Conservation (phyloP, 2,888 invertebrate genomes). For the Epinotia demarniana region DNA sequence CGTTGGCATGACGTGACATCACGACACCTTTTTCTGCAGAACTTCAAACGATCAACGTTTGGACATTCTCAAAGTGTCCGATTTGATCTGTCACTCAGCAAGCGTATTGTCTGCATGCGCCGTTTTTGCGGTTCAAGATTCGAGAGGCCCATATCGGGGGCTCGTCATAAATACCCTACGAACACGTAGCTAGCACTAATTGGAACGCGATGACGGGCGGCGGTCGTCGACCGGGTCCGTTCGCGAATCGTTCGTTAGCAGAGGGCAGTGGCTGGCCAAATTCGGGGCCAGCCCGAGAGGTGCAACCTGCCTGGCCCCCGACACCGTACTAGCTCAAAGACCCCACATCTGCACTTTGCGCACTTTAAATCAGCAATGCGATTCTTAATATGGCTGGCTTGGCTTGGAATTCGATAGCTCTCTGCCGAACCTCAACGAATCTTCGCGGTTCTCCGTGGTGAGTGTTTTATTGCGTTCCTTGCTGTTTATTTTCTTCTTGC, state of each 20-base stretch:
- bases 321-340: constrained; percentile 43
- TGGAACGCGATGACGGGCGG: constrained; percentile 64
- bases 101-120: constrained; percentile 52
- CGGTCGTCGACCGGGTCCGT: constrained; percentile 72
- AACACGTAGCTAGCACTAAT: constrained; percentile 62
- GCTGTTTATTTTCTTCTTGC: background rate
- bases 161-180: constrained; percentile 53
- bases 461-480: background rate
- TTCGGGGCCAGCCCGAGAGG: constrained; percentile 21
- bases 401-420: background rate
- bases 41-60: background rate
- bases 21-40: background rate
- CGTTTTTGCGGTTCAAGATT: constrained; percentile 49
- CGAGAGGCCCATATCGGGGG: constrained; percentile 65
- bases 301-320: constrained; percentile 41
- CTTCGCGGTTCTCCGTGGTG: background rate
- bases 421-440: background rate
- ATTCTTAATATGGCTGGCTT: constrained; percentile 10
- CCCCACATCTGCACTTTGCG: constrained; percentile 31
- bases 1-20: background rate
- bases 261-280: constrained; percentile 15
- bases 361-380: constrained; percentile 8
- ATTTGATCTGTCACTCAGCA: constrained; percentile 20
- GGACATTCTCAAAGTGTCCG: background rate
- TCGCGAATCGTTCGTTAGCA: constrained; percentile 66